These are phyloP conservation scores for Alfaro cultratus DNA, from an alignment of 2,797 vertebrate genomes.

Conservation along the genomic window DNA sequence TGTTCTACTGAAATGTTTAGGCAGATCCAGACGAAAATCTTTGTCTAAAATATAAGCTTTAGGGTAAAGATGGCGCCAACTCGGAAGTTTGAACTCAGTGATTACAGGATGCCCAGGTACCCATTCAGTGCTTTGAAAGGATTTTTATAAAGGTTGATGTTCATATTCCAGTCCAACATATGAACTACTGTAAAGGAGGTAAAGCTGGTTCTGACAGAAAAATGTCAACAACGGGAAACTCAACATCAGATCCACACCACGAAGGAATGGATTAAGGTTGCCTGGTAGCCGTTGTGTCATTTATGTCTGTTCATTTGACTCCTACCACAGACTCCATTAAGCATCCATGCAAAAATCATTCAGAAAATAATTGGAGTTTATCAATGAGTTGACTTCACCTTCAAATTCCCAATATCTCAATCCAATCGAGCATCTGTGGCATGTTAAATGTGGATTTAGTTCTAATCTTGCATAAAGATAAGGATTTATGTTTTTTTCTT, in stretches of 20 bases:
- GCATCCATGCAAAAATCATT: not conserved
- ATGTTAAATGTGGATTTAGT: not conserved
- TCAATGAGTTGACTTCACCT: not conserved
- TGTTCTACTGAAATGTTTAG: not conserved
- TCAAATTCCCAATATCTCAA: not conserved
- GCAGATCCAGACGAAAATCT: not conserved
- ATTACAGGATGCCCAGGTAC: not conserved
- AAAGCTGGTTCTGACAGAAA: not conserved
- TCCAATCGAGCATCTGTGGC: not conserved
- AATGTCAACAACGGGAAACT: not conserved
- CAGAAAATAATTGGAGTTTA: not conserved
- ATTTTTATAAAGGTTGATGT: not conserved
- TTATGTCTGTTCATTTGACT: too few species aligned
- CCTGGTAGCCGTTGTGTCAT: too few species aligned
- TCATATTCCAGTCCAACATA: not conserved
- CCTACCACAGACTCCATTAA: too few species aligned
- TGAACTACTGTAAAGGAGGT: not conserved
- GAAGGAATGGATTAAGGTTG: too few species aligned
- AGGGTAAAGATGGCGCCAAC: not conserved
- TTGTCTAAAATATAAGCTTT: not conserved
- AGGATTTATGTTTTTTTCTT: not conserved
- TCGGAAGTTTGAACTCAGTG: not conserved
- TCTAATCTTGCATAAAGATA: too few species aligned
- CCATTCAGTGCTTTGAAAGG: not conserved
- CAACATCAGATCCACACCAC: too few species aligned